Base-by-base conservation (phyloP, 2,888 invertebrate species). In the Deilephila elpenor region DNA sequence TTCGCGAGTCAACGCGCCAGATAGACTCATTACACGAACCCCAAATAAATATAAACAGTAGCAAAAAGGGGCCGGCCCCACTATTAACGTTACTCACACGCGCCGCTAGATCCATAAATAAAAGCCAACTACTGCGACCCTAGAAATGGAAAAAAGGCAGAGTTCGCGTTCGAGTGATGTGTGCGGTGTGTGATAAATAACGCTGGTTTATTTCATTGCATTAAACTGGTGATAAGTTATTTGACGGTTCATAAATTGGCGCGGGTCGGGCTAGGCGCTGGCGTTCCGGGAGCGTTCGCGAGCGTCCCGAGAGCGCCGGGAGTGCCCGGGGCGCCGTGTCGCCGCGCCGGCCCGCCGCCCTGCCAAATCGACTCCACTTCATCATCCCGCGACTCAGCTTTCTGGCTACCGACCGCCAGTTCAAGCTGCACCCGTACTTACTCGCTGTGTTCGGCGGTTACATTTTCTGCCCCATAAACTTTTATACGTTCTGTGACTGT, bases 11-110 rank as follows among this genome's bases (percentile, higher is more conserved):
- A 93, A 89, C 91, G 93, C 92, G 89, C 88, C 88, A 92, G 93
- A 93, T 92, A 93, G 91, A 93, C 92, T 93, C 93, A 93, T 93
- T 93, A 93, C 90, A 85, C 84, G 90, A 87, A 93, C 93, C 93
- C 93, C 93, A 93, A 93, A 94, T 93, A 93, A 93, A 93, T 93
- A 94, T 92, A 93, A 94, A 94, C 94, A 93, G 93, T 92, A 92
- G 93, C 91, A 81, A 85, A 87, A 91, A 91, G 91, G 90, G 91
- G 89, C 86, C 83, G 85, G 88, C 91, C 93, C 93, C 86, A 90
- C 91, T 93, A 93, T 93, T 93, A 93, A 90, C 93, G 89, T 93
- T 93, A 93, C 91, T 94, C 92, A 93, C 93, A 93, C 93, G 93
- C 93, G 90, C 88, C 88, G 90, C 89, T 93, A 90, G 89, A 90